Evolutionary conservation across 2,888 invertebrate genomes (phyloP).

Genomic region (Lithophane ornitopus): DNA sequence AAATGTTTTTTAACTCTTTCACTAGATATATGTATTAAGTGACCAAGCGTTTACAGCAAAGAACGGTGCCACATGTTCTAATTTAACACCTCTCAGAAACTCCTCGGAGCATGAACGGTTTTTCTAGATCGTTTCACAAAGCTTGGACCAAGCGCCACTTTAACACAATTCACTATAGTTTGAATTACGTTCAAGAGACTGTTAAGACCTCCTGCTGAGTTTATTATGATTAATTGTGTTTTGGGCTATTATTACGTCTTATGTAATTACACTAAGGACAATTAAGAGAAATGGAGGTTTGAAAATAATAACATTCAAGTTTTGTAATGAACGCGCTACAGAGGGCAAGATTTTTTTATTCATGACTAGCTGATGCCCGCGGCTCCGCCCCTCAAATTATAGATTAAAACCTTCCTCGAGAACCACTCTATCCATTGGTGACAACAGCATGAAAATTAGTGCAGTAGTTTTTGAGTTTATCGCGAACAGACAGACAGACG

Average conservation of each 20-base stretch:
- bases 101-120: conserved; percentile 31
- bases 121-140: conserved; percentile 43
- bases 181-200: conserved; percentile 41
- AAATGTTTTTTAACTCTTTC: neutral
- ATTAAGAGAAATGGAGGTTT: conserved; percentile 52
- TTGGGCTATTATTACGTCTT: conserved; percentile 41
- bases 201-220: conserved; percentile 37
- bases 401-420: too few species aligned
- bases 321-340: conserved; percentile 31
- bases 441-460: too few species aligned
- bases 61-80: conserved; percentile 9
- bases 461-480: too few species aligned
- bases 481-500: too few species aligned
- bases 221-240: conserved; percentile 63
- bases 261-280: conserved; percentile 53
- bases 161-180: conserved; percentile 22
- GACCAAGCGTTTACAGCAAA: neutral
- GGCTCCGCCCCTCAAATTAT: too few species aligned
- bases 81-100: conserved; percentile 30
- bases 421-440: too few species aligned
- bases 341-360: neutral
- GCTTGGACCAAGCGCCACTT: conserved; percentile 12
- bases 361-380: too few species aligned
- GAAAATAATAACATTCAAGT: conserved; percentile 45
- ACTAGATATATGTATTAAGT: neutral